These are phyloP conservation scores for Gambusia holbrooki DNA, from an alignment of 2,113 vertebrate genomes.

Conservation along the genomic window DNA sequence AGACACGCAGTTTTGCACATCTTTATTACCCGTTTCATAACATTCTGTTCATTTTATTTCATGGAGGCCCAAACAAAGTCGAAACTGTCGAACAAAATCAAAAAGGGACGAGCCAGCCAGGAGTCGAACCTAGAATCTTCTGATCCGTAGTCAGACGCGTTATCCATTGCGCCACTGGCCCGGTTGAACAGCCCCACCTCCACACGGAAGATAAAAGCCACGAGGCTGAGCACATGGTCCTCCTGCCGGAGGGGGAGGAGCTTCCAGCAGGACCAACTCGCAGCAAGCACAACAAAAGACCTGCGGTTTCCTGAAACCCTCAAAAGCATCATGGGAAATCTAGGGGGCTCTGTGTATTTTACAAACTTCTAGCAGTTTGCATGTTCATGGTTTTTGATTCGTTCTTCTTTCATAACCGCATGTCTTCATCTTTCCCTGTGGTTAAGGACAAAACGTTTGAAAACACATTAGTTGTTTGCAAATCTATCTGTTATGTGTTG, in stretches of 20 bases:
- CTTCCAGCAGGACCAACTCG: neutral
- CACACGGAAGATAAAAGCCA: conserved; percentile 11
- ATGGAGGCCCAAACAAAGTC: neutral
- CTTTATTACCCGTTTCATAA: neutral
- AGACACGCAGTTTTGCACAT: neutral
- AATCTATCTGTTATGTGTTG: neutral
- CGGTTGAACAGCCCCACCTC: neutral
- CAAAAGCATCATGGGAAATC: neutral
- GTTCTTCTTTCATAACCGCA: neutral
- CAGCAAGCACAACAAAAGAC: neutral
- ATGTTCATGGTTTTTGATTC: neutral
- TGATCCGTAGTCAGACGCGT: conserved; percentile 89
- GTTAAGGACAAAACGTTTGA: neutral
- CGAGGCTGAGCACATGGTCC: conserved; percentile 1
- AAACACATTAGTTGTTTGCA: neutral
- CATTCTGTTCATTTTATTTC: neutral
- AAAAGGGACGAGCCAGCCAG: conserved; percentile 65
- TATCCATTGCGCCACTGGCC: conserved; percentile 74
- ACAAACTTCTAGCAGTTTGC: neutral
- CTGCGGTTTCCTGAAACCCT: neutral
- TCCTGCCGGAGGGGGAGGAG: neutral
- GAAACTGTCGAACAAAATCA: neutral
- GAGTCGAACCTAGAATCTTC: conserved; percentile 90
- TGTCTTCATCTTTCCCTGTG: neutral
- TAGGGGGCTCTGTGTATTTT: neutral